phyloP scores from a whole-genome alignment of 1,140 invertebrate genomes.

The Drosophila biarmipes region DNA sequence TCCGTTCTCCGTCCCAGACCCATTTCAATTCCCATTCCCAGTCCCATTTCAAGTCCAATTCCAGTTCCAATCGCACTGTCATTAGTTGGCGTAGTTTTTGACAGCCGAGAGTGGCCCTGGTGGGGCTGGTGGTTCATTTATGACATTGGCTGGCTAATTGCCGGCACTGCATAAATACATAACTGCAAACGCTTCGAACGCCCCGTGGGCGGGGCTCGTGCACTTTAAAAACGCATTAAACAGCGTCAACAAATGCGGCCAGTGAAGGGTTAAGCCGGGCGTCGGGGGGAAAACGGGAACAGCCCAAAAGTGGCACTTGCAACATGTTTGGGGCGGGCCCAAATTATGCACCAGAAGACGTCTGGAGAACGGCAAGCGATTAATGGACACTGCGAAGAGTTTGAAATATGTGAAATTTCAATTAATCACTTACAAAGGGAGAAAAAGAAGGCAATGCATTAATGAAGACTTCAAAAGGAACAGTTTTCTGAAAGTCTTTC shows the following conservation, averaged over 20 bases:
- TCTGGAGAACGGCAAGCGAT: conserved; percentile 40
- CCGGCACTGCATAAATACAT: conserved; percentile 36
- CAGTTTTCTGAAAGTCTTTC: no score
- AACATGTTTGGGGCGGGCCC: conserved; percentile 66
- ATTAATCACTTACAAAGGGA: conserved; percentile 46
- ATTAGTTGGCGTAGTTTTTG: conserved; percentile 54
- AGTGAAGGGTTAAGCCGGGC: not conserved
- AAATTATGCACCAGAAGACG: conserved; percentile 31
- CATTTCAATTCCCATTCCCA: conserved; percentile 18
- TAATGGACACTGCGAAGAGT: conserved; percentile 38
- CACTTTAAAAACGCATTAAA: conserved; percentile 68
- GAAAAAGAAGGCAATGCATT: not conserved
- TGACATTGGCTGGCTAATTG: conserved; percentile 66
- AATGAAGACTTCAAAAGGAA: not conserved
- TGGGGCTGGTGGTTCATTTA: conserved; percentile 46
- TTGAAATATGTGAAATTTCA: conserved; percentile 64
- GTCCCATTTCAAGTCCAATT: conserved; percentile 15
- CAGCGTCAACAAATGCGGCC: conserved; percentile 49
- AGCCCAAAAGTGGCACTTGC: conserved; percentile 74
- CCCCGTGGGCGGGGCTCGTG: conserved; percentile 54
- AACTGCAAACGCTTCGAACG: conserved; percentile 47
- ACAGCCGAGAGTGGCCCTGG: conserved; percentile 51
- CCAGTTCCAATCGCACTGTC: conserved; percentile 46
- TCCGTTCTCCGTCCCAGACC: not conserved
- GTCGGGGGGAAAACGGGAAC: not conserved